Evolutionary conservation across 2,797 vertebrate species (phyloP).

Genomic region (Sphenopsis melanotis): DNA sequence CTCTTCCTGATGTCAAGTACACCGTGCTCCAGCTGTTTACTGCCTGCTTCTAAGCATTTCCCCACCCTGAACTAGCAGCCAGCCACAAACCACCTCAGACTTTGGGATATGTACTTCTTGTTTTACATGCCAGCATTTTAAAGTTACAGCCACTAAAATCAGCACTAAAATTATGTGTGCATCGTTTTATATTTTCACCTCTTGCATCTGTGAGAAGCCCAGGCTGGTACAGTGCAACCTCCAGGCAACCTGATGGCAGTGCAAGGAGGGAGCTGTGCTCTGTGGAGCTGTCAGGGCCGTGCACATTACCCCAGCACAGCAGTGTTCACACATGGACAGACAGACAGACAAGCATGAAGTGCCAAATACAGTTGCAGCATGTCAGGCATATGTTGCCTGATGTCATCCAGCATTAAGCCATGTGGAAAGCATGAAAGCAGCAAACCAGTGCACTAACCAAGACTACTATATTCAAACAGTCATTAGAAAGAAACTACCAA

Average conservation of each 20-base stretch:
- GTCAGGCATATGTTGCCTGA: conserved; percentile 2
- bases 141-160: background rate
- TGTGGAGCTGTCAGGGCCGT: background rate
- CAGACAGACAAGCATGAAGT: background rate
- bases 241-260: background rate
- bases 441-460: background rate
- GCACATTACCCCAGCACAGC: background rate
- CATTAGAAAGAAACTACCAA: background rate
- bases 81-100: background rate
- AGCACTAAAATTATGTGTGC: background rate
- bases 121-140: background rate
- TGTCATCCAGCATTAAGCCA: conserved; percentile 34
- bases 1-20: background rate
- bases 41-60: background rate
- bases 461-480: background rate
- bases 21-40: background rate
- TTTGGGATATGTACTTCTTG: accelerated
- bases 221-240: background rate
- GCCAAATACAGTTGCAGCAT: background rate
- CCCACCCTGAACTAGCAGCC: background rate
- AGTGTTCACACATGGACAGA: accelerated
- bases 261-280: background rate
- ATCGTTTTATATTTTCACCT: background rate
- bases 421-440: background rate
- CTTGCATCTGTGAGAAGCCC: background rate